A percentile compares a stretch with the other conserved stretches of the same genome.
Evolutionary conservation across 2,888 invertebrate species (phyloP).

Genomic region (Cyaniris semiargus): DNA sequence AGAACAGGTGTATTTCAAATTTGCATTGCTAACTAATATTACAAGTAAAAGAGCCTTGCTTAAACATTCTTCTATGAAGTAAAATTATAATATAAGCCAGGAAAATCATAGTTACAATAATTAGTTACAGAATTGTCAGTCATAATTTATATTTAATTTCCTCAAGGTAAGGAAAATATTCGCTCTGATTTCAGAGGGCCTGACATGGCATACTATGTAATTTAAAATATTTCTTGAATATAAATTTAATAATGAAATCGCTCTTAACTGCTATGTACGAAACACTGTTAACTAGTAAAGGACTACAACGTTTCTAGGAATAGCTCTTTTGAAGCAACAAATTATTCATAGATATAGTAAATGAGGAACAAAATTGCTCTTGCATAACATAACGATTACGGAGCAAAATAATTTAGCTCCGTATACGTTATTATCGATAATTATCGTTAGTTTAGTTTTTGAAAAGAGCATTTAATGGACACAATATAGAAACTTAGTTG

Average conservation of each 20-base stretch:
- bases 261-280: not conserved
- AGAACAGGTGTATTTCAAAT: conserved; percentile 32
- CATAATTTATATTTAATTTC: not conserved
- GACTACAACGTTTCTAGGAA: conserved; percentile 50
- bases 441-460: too few species aligned
- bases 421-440: too few species aligned
- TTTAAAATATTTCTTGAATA: not conserved
- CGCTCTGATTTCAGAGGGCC: not conserved
- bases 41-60: not conserved
- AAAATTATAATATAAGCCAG: not conserved
- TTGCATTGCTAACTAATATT: conserved; percentile 32
- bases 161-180: not conserved
- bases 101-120: not conserved
- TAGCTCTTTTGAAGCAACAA: conserved; percentile 60
- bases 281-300: not conserved
- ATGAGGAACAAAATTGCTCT: conserved; percentile 30
- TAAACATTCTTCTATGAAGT: not conserved
- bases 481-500: not conserved
- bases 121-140: not conserved
- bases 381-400: too few species aligned
- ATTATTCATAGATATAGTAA: conserved; percentile 62
- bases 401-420: too few species aligned
- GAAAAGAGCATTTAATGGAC: not conserved
- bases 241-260: not conserved
- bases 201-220: not conserved